Evolutionary conservation across 30 jellyfish, hydroid and myxozoan species (phyloP), one percentile per base, ranked within the genome.

Genomic region (Pelagia noctiluca): DNA sequence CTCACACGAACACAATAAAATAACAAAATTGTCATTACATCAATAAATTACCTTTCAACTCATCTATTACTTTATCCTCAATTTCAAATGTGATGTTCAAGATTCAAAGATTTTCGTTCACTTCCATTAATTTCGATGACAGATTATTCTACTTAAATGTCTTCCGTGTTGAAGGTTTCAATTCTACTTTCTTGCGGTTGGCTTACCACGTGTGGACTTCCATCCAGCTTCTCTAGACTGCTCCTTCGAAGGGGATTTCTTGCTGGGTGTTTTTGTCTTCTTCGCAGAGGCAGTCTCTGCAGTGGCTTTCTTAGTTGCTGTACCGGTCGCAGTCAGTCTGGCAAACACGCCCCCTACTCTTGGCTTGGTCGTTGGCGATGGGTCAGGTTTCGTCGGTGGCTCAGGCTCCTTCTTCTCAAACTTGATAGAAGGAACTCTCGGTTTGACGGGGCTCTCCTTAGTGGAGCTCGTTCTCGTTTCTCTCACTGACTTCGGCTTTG

Each of bases 311-410:
- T 77, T 83, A 54, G 96, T 90, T 13, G 97, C 96, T 0, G 97
- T 90, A 18, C 97, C 96, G 1, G 85, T 76, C 8, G 65, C 50
- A 18, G 97, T 75, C 29, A 84, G 60, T 30, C 96, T 63, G 26
- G 89, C 96, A 70, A 89, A 89, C 18, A 89, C 97, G 0, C 97
- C 94, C 12, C 92, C 97, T 0, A 70, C 75, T 8, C 80, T 52
- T 35, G 92, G 66, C 46, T 72, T 80, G 47, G 97, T 73, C 18
- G 87, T 32, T 22, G 95, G 87, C 29, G 87, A 18, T 2, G 94
- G 31, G 2, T 84, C 63, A 13, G 90, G 62, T 29, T 37, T 78
- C 1, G 91, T 37, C 8, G 83, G 83, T 16, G 90, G n/a, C 21
- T 62, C 83, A 2, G 71, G 26, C 23, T 86, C 85, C 50, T 60